Percentiles rank a stretch among this genome's conserved stretches.
phyloP scores from a whole-genome alignment of 2,113 vertebrate species.

The Pampusana beccarii region DNA sequence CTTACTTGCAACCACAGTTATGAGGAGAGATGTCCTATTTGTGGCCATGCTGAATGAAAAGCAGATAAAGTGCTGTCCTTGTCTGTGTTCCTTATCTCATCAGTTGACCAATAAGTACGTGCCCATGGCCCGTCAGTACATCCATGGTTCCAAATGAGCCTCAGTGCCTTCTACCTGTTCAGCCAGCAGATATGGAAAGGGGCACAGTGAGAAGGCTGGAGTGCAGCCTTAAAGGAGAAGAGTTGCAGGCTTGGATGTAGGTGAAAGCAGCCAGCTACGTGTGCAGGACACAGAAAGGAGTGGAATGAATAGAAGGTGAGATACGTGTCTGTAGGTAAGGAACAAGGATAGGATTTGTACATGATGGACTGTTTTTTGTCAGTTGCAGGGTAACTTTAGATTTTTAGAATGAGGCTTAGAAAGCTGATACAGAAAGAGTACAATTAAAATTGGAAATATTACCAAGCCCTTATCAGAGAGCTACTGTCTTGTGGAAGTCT shows the following conservation, averaged over 20 bases:
- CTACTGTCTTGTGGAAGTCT: neutral
- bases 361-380: neutral
- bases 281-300: neutral
- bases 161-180: neutral
- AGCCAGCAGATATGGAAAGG: neutral
- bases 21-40: neutral
- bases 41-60: neutral
- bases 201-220: neutral
- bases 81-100: neutral
- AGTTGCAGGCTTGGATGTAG: neutral
- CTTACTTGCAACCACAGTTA: neutral
- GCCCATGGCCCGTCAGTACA: neutral
- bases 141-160: neutral
- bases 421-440: neutral
- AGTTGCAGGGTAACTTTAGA: neutral
- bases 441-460: neutral
- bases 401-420: neutral
- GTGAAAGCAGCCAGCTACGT: fast-evolving
- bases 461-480: neutral
- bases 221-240: neutral
- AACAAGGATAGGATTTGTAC: neutral
- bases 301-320: neutral
- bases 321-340: neutral
- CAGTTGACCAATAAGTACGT: neutral
- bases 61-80: neutral